Evolutionary conservation across 2,113 vertebrate species (phyloP).

Genomic region (Rhodinocichla rosea): DNA sequence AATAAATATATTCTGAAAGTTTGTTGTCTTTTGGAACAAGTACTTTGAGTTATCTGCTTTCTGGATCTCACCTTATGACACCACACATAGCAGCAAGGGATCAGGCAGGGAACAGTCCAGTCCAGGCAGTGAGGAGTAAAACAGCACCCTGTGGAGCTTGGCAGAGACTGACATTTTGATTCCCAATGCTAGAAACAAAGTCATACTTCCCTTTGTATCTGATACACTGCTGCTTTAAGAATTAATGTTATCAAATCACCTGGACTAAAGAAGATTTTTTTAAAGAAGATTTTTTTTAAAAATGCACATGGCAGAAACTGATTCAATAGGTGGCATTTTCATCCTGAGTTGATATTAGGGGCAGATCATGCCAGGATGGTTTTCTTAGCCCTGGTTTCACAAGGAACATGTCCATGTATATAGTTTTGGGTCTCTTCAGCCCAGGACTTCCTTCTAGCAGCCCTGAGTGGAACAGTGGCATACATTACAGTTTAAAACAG

Average conservation of each 20-base stretch:
- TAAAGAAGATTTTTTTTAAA: neutral
- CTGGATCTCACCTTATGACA: neutral
- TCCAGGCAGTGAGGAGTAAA: neutral
- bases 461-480: neutral
- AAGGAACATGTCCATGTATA: neutral
- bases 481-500: neutral
- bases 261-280: neutral
- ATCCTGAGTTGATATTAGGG: neutral
- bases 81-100: neutral
- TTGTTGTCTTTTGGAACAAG: neutral
- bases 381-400: neutral
- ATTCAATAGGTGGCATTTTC: neutral
- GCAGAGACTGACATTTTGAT: neutral
- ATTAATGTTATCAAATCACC: neutral
- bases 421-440: neutral
- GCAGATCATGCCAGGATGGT: neutral
- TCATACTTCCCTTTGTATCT: accelerated
- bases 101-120: neutral
- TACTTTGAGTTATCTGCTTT: neutral
- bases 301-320: neutral
- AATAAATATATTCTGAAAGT: neutral
- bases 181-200: neutral
- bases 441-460: neutral
- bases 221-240: neutral
- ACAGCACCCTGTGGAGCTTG: neutral